These are phyloP conservation scores for Formica selysi DNA, from an alignment of 1,140 invertebrate genomes.

Conservation along the genomic window DNA sequence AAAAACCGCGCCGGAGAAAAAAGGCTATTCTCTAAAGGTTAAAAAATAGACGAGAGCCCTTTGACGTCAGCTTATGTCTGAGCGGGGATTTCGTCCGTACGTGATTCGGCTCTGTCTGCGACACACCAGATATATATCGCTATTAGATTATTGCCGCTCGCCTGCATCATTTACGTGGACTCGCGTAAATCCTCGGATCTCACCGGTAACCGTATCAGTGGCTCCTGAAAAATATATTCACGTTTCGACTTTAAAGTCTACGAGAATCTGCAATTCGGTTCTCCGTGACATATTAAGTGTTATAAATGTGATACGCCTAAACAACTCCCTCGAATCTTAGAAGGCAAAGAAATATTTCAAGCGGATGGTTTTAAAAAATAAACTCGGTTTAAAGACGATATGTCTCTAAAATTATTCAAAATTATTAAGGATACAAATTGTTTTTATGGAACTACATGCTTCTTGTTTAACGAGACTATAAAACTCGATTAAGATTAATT, in stretches of 20 bases:
- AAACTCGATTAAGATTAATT: background rate
- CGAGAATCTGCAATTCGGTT: constrained; percentile 8
- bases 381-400: background rate
- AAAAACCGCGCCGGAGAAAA: background rate
- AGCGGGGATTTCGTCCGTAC: constrained; percentile 18
- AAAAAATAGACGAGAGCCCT: constrained; percentile 40
- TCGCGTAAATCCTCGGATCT: constrained; percentile 17
- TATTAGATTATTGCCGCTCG: constrained; percentile 50
- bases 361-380: no score
- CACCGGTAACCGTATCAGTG: constrained; percentile 37
- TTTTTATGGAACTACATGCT: background rate
- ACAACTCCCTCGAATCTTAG: constrained; percentile 2
- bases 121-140: constrained; percentile 29
- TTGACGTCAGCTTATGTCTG: constrained; percentile 48
- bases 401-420: background rate
- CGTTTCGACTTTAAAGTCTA: constrained; percentile 36
- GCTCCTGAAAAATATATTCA: constrained; percentile 46
- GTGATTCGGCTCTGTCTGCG: constrained; percentile 35
- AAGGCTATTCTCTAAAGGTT: background rate
- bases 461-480: background rate
- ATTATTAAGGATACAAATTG: background rate
- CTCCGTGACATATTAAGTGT: background rate
- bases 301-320: background rate
- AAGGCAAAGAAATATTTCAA: background rate
- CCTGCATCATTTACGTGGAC: constrained; percentile 42